phyloP scores from a whole-genome alignment of 2,797 vertebrate species.

The Danio jaintianensis region DNA sequence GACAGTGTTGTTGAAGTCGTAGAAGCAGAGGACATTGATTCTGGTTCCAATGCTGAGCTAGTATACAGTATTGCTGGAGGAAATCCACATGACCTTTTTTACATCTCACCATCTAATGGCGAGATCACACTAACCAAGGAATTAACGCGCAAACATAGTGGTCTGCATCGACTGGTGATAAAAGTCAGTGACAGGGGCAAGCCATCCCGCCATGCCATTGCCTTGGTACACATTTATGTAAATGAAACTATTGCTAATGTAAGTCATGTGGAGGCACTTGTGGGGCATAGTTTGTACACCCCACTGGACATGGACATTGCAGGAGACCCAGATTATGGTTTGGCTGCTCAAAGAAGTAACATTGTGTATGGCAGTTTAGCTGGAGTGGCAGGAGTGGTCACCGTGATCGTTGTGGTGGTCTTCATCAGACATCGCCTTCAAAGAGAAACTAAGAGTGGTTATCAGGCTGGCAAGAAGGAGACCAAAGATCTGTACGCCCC shows the following conservation, averaged over 20 bases:
- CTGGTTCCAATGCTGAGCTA: constrained; percentile 92
- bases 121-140: constrained; percentile 97
- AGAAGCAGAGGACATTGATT: constrained; percentile 95
- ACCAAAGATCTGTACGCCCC: constrained; percentile 97
- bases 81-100: constrained; percentile 96
- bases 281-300: constrained; percentile 96
- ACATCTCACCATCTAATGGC: constrained; percentile 90
- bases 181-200: constrained; percentile 95
- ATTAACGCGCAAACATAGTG: constrained; percentile 91
- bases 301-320: constrained; percentile 96
- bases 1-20: constrained; percentile 94
- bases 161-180: constrained; percentile 95
- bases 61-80: constrained; percentile 92
- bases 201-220: constrained; percentile 90
- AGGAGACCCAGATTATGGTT: constrained; percentile 92
- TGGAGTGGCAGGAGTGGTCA: constrained; percentile 91
- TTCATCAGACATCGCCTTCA: constrained; percentile 94
- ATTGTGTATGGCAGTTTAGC: constrained; percentile 97
- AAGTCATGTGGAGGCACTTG: constrained; percentile 91
- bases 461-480: constrained; percentile 98
- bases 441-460: constrained; percentile 96
- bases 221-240: constrained; percentile 95
- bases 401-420: constrained; percentile 91
- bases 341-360: constrained; percentile 93
- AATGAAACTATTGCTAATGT: constrained; percentile 96